Evolutionary conservation across 2,797 vertebrate species (phyloP), one percentile per base, ranked within the genome.

Genomic region (Neosilurus hyrtlii): DNA sequence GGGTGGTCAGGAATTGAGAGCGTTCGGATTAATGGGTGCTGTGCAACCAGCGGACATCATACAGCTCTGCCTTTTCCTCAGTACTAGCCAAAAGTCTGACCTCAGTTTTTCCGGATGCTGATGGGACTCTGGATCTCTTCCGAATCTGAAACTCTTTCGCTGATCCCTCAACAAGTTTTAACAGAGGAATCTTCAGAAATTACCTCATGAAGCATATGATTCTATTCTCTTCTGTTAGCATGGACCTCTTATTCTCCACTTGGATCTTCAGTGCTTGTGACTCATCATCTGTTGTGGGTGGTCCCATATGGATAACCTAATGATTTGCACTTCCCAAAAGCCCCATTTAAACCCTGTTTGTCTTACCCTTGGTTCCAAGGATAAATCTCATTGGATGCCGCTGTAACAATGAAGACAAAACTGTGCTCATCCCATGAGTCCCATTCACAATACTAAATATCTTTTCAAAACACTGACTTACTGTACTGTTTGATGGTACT

Each of bases 21-120:
- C 86, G 83, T 83, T 89, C 87, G 80, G 80, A 89, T 89, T 90
- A 87, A 89, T 87, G 85, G 87, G 85, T 73, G 43, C 82, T 66
- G 66, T 88, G 84, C 88, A 88, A 90, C 87, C 86, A 79, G 86
- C 88, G 84, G 88, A 92, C 89, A 86, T 86, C 56, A 71, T 68
- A 90, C 90, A 88, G 89, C 84, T 88, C 89, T 14, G 85, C 88
- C 91, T 91, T 88, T 88, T 88, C 82, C 88, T 24, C 0, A 12
- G 37, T 3, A 54, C 24, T n/a, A 92, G 92, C 92, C 93, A 93
- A 88, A 88, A 91, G 86, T 89, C 90, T 94, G 92, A 92, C 88
- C 88, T 93, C 92, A 90, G 82, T 92, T 93, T 93, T 88, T 91
- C 88, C 88, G 91, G 86, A 90, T 85, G 86, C 84, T 85, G 79